Percentiles rank a stretch among this genome's conserved stretches.
phyloP scores from a whole-genome alignment of 2,113 vertebrate genomes.

The Oncorhynchus kisutch region DNA sequence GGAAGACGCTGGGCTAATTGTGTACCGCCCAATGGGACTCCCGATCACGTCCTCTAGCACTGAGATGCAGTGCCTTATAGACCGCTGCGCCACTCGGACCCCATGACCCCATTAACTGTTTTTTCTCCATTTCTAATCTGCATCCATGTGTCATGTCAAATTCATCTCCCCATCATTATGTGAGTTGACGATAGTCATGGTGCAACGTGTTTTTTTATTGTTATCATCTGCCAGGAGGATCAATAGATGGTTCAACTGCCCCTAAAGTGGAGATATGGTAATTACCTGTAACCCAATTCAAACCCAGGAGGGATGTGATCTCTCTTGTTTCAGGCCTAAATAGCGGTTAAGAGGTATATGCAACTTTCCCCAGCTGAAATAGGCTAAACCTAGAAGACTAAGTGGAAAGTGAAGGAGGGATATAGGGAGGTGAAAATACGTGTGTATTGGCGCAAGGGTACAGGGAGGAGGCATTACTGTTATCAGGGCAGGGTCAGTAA shows the following conservation, averaged over 20 bases:
- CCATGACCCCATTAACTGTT: neutral
- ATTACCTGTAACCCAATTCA: neutral
- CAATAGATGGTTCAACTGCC: neutral
- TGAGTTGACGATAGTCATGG: neutral
- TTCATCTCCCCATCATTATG: neutral
- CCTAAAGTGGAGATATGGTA: neutral
- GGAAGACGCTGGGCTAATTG: too few species aligned
- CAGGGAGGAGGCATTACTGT: conserved; percentile 31
- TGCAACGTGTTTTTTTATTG: neutral
- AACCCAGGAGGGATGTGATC: neutral
- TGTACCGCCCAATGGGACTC: too few species aligned
- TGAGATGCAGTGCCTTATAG: too few species aligned
- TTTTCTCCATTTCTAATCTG: neutral
- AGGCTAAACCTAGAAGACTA: neutral
- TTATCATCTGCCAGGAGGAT: neutral
- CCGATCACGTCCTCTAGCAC: too few species aligned
- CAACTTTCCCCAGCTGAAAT: neutral
- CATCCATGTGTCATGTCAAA: neutral
- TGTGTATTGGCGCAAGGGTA: conserved; percentile 13
- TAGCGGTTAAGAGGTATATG: neutral
- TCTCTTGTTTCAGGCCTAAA: neutral
- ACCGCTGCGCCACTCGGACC: neutral
- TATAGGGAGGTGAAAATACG: neutral
- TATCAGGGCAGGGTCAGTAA: conserved; percentile 53
- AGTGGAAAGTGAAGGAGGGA: neutral